Evolutionary conservation across 2,797 vertebrate genomes (phyloP).

Genomic region (Lepus oiostolus): DNA sequence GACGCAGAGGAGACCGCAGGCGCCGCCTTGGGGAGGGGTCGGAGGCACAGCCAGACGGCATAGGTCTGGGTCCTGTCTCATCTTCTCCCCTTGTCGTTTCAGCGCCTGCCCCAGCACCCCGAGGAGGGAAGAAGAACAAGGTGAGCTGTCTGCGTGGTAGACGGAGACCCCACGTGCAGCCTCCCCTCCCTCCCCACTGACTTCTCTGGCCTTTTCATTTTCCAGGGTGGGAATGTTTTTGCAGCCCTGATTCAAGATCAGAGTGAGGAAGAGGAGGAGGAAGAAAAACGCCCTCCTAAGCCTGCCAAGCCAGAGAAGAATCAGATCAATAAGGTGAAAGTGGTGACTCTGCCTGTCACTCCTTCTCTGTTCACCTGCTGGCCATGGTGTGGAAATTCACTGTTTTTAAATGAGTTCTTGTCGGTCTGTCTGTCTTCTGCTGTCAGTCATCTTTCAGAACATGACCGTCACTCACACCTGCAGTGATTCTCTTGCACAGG

Average conservation of each 20-base stretch:
- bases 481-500: background rate
- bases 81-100: constrained; percentile 69
- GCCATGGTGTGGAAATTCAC: background rate
- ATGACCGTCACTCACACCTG: background rate
- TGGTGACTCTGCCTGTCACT: background rate
- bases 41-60: background rate
- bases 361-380: background rate
- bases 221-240: constrained; percentile 93
- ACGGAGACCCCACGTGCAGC: background rate
- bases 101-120: constrained; percentile 83
- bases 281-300: constrained; percentile 78
- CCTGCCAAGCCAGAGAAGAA: constrained; percentile 85
- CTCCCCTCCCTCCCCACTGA: background rate
- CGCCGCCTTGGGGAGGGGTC: background rate
- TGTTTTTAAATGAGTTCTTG: background rate
- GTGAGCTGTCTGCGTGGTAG: constrained; percentile 80
- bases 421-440: background rate
- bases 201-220: background rate
- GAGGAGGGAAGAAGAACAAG: constrained; percentile 90
- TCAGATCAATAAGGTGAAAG: constrained; percentile 85
- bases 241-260: constrained; percentile 92
- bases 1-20: no score
- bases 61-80: background rate
- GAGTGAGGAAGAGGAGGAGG: constrained; percentile 91
- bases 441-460: no score